phyloP scores from a whole-genome alignment of 2,113 vertebrate genomes.

The Acrocephalus arundinaceus region DNA sequence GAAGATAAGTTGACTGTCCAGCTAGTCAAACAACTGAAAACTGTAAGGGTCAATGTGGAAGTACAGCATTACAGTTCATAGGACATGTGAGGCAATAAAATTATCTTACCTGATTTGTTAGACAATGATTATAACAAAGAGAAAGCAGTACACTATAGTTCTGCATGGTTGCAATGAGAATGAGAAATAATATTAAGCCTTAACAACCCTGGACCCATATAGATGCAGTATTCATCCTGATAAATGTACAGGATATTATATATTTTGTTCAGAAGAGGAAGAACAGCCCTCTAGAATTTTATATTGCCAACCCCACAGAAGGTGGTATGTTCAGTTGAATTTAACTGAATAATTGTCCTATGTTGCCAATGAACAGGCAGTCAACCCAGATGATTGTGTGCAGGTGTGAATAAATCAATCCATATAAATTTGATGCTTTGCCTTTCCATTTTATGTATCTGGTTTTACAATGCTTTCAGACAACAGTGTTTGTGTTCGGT shows the following conservation, averaged over 20 bases:
- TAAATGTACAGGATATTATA: neutral
- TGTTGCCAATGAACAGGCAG: neutral
- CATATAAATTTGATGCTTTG: neutral
- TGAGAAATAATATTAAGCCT: neutral
- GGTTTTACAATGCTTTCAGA: neutral
- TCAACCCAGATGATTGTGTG: neutral
- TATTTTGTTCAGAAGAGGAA: neutral
- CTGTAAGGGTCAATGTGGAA: neutral
- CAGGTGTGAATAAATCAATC: neutral
- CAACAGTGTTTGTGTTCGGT: neutral
- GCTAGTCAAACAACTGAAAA: neutral
- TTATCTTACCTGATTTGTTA: neutral
- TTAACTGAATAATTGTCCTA: neutral
- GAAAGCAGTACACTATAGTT: neutral
- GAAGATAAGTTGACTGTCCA: neutral
- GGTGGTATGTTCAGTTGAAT: neutral
- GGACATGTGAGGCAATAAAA: neutral
- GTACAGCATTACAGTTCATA: neutral
- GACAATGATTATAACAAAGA: neutral
- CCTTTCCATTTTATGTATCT: neutral
- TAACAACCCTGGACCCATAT: neutral
- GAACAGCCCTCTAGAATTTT: neutral
- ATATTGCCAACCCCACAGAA: neutral
- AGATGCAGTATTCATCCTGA: neutral
- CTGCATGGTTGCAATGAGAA: neutral